A percentile compares a stretch with the other conserved stretches of the same genome.
These are phyloP conservation scores for Dasypus novemcinctus DNA, from an alignment of 2,113 vertebrate species.

Conservation along the genomic window DNA sequence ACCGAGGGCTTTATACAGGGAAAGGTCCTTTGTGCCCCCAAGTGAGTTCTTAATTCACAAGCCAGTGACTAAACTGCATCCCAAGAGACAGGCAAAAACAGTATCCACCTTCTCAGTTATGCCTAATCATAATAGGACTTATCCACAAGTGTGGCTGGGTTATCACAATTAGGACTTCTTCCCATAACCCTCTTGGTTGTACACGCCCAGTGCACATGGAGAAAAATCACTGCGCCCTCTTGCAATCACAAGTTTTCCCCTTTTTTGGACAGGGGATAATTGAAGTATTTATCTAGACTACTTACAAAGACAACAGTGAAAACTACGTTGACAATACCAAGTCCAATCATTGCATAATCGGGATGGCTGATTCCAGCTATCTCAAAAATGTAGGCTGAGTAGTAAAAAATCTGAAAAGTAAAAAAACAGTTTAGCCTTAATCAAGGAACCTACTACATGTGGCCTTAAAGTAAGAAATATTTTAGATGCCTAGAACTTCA, in stretches of 20 bases:
- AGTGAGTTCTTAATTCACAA: too few species aligned
- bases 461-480: slow-evolving; percentile 1
- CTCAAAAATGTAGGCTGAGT: slow-evolving; percentile 93
- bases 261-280: background rate
- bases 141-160: background rate
- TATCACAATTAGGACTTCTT: background rate
- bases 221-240: background rate
- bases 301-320: slow-evolving; percentile 93
- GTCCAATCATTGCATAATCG: slow-evolving; percentile 95
- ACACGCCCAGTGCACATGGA: background rate
- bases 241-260: background rate
- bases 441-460: background rate
- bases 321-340: slow-evolving; percentile 93
- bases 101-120: too few species aligned
- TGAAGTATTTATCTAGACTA: background rate
- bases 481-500: background rate
- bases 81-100: too few species aligned
- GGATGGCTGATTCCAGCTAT: slow-evolving; percentile 89
- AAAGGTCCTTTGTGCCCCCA: too few species aligned
- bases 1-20: too few species aligned
- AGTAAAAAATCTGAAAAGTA: slow-evolving; percentile 94
- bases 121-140: too few species aligned
- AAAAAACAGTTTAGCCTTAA: slow-evolving; percentile 2
- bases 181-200: background rate
- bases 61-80: too few species aligned